Percentiles rank a stretch among this genome's conserved stretches.
Evolutionary conservation across 2,113 vertebrate genomes (phyloP).

Genomic region (Psilopogon haemacephalus): DNA sequence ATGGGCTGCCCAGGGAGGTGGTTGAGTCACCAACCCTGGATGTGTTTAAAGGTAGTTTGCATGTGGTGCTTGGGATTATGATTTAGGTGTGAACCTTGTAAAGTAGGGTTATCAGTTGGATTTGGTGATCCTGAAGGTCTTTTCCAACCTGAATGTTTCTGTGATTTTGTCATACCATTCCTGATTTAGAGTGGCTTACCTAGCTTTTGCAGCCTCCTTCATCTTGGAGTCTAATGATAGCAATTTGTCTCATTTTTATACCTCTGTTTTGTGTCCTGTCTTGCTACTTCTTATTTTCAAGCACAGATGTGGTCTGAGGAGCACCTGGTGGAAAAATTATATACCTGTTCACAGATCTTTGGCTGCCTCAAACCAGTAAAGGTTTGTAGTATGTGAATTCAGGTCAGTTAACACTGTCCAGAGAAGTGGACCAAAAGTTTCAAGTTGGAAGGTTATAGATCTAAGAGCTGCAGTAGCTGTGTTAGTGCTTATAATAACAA

Average conservation of each 20-base stretch:
- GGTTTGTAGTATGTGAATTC: too few species aligned
- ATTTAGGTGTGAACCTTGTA: too few species aligned
- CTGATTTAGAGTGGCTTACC: background rate
- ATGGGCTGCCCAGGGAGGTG: too few species aligned
- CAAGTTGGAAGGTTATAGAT: background rate
- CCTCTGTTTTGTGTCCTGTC: background rate
- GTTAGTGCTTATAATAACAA: background rate
- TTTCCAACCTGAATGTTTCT: too few species aligned
- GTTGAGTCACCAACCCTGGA: too few species aligned
- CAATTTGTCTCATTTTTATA: background rate
- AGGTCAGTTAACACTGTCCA: background rate
- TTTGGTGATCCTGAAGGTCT: too few species aligned
- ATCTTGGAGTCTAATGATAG: background rate
- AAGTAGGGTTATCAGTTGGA: too few species aligned
- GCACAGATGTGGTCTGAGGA: background rate
- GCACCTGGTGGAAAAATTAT: background rate
- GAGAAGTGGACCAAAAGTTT: background rate
- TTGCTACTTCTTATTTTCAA: background rate
- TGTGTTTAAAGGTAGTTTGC: too few species aligned
- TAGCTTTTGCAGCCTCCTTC: background rate
- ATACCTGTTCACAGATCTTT: background rate
- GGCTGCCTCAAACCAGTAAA: background rate
- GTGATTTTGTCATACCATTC: background rate
- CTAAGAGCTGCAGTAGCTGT: background rate
- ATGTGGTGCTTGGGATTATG: too few species aligned